Conservation (phyloP, 2,113 vertebrate species). For the Anguilla japonica region DNA sequence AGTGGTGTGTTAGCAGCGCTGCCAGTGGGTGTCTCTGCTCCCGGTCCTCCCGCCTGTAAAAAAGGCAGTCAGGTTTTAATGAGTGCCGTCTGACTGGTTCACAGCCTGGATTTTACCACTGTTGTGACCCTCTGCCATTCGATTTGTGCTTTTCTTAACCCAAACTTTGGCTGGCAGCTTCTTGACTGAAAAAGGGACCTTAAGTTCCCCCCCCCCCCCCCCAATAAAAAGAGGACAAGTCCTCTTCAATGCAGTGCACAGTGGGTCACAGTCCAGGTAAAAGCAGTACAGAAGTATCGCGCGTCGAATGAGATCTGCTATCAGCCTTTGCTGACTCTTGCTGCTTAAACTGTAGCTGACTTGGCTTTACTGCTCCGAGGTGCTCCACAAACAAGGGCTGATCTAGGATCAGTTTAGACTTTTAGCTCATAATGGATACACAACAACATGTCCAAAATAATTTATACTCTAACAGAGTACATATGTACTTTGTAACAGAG, state of each 20-base stretch:
- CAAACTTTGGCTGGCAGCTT: no score
- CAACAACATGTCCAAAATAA: no score
- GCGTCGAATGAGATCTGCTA: not conserved
- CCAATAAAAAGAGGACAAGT: no score
- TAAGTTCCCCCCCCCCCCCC: not conserved
- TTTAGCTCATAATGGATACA: no score
- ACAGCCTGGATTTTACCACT: constrained; percentile 55
- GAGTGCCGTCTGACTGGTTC: constrained; percentile 61
- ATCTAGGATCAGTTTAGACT: no score
- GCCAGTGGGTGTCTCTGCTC: constrained; percentile 39
- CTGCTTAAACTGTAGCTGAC: no score
- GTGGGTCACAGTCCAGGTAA: not conserved
- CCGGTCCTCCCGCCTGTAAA: constrained; percentile 48
- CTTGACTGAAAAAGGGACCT: not conserved
- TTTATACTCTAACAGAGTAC: no score
- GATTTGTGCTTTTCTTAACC: constrained; percentile 39
- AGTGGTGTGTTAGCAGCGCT: constrained; percentile 37
- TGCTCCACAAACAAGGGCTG: no score
- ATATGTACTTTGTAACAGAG: no score
- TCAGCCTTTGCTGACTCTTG: no score
- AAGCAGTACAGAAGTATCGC: not conserved
- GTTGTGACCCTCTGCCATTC: constrained; percentile 65
- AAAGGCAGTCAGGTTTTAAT: constrained; percentile 61
- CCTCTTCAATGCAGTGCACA: no score
- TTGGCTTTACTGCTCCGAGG: no score